A percentile compares a stretch with the other conserved stretches of the same genome.
These are phyloP conservation scores for Drosophila hydei DNA, from an alignment of 1,140 invertebrate species.

Conservation along the genomic window DNA sequence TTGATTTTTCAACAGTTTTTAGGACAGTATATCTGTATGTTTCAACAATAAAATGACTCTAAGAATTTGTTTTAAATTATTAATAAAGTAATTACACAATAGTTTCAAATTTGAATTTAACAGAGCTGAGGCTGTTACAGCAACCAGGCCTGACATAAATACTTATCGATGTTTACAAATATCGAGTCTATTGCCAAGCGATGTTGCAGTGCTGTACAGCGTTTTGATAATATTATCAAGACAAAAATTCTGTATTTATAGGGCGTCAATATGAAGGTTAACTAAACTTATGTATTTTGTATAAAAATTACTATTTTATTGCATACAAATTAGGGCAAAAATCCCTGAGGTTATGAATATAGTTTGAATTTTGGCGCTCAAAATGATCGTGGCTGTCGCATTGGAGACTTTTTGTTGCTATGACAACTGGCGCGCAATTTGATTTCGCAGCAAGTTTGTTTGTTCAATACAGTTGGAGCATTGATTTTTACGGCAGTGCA, in stretches of 20 bases:
- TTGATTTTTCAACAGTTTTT: no score
- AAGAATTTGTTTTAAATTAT: no score
- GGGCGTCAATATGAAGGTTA: neutral
- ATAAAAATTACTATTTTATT: neutral
- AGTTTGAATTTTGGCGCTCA: slow-evolving; percentile 14
- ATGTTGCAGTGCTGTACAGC: neutral
- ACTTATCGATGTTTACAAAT: neutral
- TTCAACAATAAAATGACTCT: no score
- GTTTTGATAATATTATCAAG: neutral
- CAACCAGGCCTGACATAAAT: neutral
- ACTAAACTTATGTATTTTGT: neutral
- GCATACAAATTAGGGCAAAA: neutral
- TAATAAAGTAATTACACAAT: neutral
- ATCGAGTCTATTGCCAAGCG: neutral
- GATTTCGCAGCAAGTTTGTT: slow-evolving; percentile 30
- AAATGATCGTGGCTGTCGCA: neutral
- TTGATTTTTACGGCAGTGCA: slow-evolving; percentile 26
- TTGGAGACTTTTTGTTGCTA: slow-evolving; percentile 15
- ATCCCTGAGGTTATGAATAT: neutral
- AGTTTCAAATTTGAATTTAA: neutral
- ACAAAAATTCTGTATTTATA: neutral
- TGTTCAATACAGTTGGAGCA: slow-evolving; percentile 31
- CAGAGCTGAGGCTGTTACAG: neutral
- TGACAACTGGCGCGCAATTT: slow-evolving; percentile 8
- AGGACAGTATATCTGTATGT: no score